Conservation (phyloP, 2,888 invertebrate species). For the Cylloceria caligata region DNA sequence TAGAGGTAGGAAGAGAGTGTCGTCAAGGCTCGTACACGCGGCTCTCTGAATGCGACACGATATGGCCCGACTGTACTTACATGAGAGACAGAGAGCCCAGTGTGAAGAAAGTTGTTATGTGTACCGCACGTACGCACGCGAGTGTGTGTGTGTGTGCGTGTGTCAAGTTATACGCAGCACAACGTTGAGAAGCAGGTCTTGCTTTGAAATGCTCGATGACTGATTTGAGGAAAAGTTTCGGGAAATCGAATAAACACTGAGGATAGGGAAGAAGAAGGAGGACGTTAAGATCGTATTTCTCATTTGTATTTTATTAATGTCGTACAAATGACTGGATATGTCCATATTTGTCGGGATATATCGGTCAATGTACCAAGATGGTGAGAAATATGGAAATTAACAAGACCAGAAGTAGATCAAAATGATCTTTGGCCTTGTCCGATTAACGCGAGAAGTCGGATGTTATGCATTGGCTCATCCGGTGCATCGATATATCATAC, state of each 20-base stretch:
- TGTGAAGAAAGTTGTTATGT: conserved; percentile 29
- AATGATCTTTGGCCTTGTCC: neutral
- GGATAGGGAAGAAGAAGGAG: neutral
- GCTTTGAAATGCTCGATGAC: conserved; percentile 8
- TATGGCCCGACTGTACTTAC: neutral
- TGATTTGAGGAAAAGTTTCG: neutral
- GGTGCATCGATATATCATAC: too few relatives aligned
- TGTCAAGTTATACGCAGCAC: conserved; percentile 24
- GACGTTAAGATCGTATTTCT: neutral
- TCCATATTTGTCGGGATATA: neutral
- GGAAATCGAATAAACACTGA: conserved; percentile 15
- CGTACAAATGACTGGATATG: neutral
- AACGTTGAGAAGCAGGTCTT: neutral
- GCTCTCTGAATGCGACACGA: conserved; percentile 6
- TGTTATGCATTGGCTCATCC: neutral
- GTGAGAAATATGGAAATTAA: neutral
- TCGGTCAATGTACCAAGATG: neutral
- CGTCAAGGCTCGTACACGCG: conserved; percentile 29
- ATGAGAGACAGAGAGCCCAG: neutral
- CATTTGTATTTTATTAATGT: neutral
- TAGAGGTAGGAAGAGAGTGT: conserved; percentile 16
- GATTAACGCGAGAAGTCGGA: neutral
- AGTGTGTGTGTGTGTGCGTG: conserved; percentile 16
- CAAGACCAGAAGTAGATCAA: neutral
- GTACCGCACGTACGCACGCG: conserved; percentile 20